Conservation (phyloP, 2,113 vertebrate genomes). For the Nipponia nippon region DNA sequence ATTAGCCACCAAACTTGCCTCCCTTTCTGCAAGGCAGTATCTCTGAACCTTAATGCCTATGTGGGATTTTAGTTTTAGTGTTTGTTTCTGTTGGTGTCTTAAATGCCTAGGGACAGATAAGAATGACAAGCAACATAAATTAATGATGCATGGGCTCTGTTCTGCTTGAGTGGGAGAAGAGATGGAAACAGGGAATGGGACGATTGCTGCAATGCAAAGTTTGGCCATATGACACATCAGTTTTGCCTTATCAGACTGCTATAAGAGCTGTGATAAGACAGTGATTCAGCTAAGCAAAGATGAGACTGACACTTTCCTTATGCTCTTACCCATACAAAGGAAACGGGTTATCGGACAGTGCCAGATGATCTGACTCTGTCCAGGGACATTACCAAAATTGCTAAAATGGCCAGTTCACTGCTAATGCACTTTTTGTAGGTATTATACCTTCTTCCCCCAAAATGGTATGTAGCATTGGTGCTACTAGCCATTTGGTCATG, state of each 20-base stretch:
- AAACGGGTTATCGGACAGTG: neutral
- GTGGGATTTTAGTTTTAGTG: neutral
- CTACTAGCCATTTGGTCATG: neutral
- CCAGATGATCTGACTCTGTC: neutral
- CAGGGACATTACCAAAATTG: neutral
- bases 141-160: neutral
- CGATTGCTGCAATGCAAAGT: neutral
- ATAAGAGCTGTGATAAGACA: neutral
- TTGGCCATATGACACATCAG: slow-evolving; percentile 8
- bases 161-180: slow-evolving; percentile 10
- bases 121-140: neutral
- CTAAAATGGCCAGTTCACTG: neutral
- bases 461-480: neutral
- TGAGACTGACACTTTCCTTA: neutral
- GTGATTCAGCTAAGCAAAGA: neutral
- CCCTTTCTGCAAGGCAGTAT: neutral
- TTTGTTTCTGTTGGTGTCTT: neutral
- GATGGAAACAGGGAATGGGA: neutral
- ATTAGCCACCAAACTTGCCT: neutral
- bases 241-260: neutral
- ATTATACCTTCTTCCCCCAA: neutral
- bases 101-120: slow-evolving; percentile 1
- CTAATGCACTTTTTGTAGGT: neutral
- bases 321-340: neutral
- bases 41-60: neutral